Evolutionary conservation across 2,113 vertebrate species (phyloP), one percentile per base, ranked within the genome.

Genomic region (Amphiprion ocellaris): DNA sequence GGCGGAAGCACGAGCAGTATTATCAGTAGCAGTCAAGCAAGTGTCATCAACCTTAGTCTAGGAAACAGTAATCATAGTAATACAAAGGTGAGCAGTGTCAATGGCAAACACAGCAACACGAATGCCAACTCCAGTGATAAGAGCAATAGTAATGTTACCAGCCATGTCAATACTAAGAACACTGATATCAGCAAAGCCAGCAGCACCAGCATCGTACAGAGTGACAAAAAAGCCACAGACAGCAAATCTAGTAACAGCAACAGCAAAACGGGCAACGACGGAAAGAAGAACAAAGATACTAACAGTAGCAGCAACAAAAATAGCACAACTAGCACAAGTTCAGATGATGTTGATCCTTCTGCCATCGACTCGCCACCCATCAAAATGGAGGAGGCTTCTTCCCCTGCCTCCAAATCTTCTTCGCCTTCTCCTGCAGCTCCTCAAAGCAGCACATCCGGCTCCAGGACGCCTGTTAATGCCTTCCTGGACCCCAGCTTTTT

Each of bases 401-500:
- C 93, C 6, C 93, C 92, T 1, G 64, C 84, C 23, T 83, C 90
- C 17, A 93, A 93, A 44, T 91, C 91, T 0, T 79, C 92, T 10
- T 95, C 96, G 0, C 93, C 94, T 2, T 94, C 96, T 65, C 90
- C 96, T 54, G 92, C 94, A 58, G 61, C 82, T 24, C 62, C 83
- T 9, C 50, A 74, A 1, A 90, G 93, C 0, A 89, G 93, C 1
- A 95, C 94, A 10, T 91, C 95, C 0, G 90, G 94, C 54, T 96
- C 96, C 7, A 85, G 85, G 66, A 88, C 87, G 61, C 91, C 86
- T 82, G 92, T 2, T 73, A 96, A 77, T 33, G 86, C 94, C 4
- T 94, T 97, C 83, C 93, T 97, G 4, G 98, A 99, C 77, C 92
- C 96, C 60, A 96, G 87, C 4, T 94, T 96, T 65, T 97, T 94